phyloP scores from a whole-genome alignment of 2,888 invertebrate species.

The Maniola hyperantus region DNA sequence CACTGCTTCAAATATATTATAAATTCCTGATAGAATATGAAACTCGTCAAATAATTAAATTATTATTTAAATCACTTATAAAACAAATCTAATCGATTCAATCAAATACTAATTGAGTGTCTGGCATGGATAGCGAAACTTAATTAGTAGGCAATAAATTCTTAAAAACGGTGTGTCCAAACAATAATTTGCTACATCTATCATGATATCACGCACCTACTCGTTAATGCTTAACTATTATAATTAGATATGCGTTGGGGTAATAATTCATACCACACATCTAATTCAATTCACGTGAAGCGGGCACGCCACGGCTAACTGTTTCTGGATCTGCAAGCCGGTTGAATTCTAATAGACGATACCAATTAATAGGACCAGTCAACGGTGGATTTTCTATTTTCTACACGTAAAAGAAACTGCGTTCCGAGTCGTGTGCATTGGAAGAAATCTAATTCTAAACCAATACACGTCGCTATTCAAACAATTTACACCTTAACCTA shows the following conservation, averaged over 20 bases:
- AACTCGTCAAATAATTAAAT: not conserved
- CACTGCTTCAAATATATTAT: not conserved
- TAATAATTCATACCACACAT: constrained; percentile 55
- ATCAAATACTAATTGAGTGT: constrained; percentile 2
- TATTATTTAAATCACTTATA: not conserved
- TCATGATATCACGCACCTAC: constrained; percentile 53
- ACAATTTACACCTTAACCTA: constrained; percentile 9
- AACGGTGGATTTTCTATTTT: constrained; percentile 83
- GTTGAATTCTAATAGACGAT: constrained; percentile 76
- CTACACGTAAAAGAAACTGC: constrained; percentile 81
- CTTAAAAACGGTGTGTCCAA: constrained; percentile 6
- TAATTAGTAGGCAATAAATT: constrained; percentile 15
- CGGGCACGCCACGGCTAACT: constrained; percentile 75
- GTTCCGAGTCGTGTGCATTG: constrained; percentile 65
- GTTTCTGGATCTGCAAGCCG: constrained; percentile 68
- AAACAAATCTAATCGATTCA: not conserved
- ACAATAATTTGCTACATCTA: constrained; percentile 34
- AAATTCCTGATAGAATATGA: not conserved
- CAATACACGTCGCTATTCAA: not conserved
- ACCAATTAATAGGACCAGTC: constrained; percentile 80
- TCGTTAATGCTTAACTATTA: constrained; percentile 32
- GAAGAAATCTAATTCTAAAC: constrained; percentile 64
- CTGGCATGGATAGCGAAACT: constrained; percentile 11
- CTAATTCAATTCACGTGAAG: constrained; percentile 72
- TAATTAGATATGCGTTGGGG: constrained; percentile 53